Percentiles rank a stretch among this genome's conserved stretches.
These are phyloP conservation scores for Drosophila bunnanda DNA, from an alignment of 2,888 invertebrate species.

Conservation along the genomic window DNA sequence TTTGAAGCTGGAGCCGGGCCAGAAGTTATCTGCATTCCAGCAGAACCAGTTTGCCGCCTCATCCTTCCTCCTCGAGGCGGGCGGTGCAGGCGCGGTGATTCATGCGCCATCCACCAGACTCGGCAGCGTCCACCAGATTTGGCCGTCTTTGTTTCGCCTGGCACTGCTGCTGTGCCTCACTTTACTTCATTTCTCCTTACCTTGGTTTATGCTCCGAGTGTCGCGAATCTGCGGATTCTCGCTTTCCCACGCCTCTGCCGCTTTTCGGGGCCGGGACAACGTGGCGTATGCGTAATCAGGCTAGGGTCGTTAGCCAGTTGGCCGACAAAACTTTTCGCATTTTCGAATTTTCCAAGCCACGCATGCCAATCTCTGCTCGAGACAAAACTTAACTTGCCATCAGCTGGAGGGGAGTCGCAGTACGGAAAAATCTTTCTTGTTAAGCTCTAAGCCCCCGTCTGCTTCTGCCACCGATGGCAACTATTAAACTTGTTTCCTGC, in stretches of 20 bases:
- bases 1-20: conserved; percentile 28
- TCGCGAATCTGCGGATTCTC: conserved; percentile 50
- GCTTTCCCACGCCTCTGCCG: conserved; percentile 70
- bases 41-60: conserved; percentile 65
- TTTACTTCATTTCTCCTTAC: conserved; percentile 18
- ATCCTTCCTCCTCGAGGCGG: conserved; percentile 33
- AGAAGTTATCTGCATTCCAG: conserved; percentile 78
- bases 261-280: conserved; percentile 54
- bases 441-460: conserved; percentile 40
- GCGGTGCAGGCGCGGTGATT: conserved; percentile 66
- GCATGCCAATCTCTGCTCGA: conserved; percentile 65
- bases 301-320: conserved; percentile 71
- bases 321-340: conserved; percentile 63
- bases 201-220: conserved; percentile 30
- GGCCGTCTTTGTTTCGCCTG: conserved; percentile 38
- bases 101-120: conserved; percentile 70
- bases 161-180: conserved; percentile 18
- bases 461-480: conserved; percentile 55
- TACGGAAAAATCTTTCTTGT: conserved; percentile 53
- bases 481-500: conserved; percentile 74
- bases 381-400: conserved; percentile 64
- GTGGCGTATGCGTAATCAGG: conserved; percentile 76
- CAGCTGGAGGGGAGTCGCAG: conserved; percentile 48
- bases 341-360: conserved; percentile 54
- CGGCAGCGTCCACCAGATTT: conserved; percentile 62